Conservation (phyloP, 2,797 vertebrate genomes). For the Neomorphus geoffroyi region DNA sequence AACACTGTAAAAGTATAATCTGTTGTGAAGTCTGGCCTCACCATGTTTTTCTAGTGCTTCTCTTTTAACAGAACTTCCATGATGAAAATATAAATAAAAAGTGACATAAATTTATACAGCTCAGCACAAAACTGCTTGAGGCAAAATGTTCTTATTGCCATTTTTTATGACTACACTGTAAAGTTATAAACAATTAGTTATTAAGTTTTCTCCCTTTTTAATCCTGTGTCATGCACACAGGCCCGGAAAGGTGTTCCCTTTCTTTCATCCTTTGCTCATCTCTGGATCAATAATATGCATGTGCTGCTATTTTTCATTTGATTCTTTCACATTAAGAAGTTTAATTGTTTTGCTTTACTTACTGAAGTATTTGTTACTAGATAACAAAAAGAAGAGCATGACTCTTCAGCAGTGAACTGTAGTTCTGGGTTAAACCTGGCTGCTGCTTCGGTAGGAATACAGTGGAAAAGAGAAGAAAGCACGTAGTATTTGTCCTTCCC, state of each 20-base stretch:
- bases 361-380: neutral
- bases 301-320: neutral
- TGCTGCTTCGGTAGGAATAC: neutral
- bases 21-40: neutral
- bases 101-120: constrained; percentile 68
- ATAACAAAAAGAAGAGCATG: neutral
- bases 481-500: neutral
- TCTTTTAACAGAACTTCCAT: constrained; percentile 24
- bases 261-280: neutral
- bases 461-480: neutral
- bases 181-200: constrained; percentile 52
- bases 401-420: neutral
- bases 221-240: neutral
- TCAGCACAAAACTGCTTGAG: constrained; percentile 58
- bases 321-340: neutral
- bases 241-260: neutral
- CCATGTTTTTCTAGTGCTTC: neutral
- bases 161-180: constrained; percentile 53
- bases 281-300: neutral
- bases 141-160: constrained; percentile 62
- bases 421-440: neutral
- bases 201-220: constrained; percentile 62
- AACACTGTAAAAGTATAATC: neutral
- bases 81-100: constrained; percentile 69
- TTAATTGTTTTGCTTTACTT: constrained; percentile 8